A percentile compares a stretch with the other conserved stretches of the same genome.
Evolutionary conservation across 37 sponge, comb jelly and placozoan genomes (phyloP).

Genomic region (Eunapius fragilis): DNA sequence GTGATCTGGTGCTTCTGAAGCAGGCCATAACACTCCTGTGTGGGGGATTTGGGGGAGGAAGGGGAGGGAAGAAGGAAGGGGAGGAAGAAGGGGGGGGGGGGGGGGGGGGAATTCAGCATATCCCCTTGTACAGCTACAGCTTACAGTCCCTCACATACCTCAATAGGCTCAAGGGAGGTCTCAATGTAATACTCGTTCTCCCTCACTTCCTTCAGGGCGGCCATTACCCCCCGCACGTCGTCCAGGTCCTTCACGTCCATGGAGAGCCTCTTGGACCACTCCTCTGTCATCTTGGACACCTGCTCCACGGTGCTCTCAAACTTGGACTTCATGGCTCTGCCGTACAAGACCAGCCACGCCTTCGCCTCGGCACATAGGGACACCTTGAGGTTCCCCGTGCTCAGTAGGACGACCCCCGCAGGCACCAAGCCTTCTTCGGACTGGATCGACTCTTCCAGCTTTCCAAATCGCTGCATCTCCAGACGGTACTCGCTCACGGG

Average conservation of each 20-base stretch:
- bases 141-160: constrained; percentile 67
- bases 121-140: too few species aligned
- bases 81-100: too few species aligned
- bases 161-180: constrained; percentile 91
- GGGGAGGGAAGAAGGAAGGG: too few species aligned
- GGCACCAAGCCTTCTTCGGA: constrained; percentile 48
- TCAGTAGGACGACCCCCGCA: constrained; percentile 46
- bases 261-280: constrained; percentile 68
- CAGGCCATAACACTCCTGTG: constrained; percentile 87
- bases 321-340: constrained; percentile 74
- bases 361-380: constrained; percentile 86
- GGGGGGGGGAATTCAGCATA: too few species aligned
- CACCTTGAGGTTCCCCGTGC: constrained; percentile 75
- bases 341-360: constrained; percentile 84
- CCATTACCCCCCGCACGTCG: constrained; percentile 90
- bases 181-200: constrained; percentile 94
- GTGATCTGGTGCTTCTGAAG: constrained; percentile 71
- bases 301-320: constrained; percentile 77
- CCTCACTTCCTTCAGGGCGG: constrained; percentile 85
- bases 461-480: constrained; percentile 66
- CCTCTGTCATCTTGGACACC: constrained; percentile 78
- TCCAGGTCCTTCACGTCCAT: constrained; percentile 92
- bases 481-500: constrained; percentile 73
- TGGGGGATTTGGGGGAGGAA: too few species aligned
- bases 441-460: constrained; percentile 52